Evolutionary conservation across 1,140 invertebrate genomes (phyloP), one percentile per base, ranked within the genome.

Genomic region (Dendrolimus punctatus): DNA sequence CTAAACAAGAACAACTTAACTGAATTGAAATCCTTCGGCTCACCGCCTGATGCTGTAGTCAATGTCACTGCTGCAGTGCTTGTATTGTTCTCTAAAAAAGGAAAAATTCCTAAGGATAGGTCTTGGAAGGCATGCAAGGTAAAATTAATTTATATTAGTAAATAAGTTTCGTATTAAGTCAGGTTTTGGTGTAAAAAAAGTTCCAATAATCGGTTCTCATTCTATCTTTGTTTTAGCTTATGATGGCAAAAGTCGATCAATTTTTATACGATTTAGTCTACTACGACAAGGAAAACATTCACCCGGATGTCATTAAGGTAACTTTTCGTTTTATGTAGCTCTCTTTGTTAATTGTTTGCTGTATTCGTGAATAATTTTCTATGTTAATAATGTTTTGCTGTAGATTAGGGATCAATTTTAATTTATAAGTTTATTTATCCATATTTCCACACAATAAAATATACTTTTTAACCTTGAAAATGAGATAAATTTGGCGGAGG

Each of bases 201-300:
- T 38, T 38, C 8, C 9, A 48, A 38, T 48, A 45, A 44, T n/a
- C 38, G 4, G 0, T 9, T 39, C 3, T 9, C 39, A 23, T 23
- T 23, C 23, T 23, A 38, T 45, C 36, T 51, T 53, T 45, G 40
- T 71, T 71, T 60, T 85, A 88, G 87, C 58, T 81, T 4, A 89
- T 89, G 87, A 90, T 90, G 89, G 88, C 84, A 39, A 89, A 89
- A 58, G 89, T 90, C 0, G 96, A 98, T 86, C 90, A 92, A 59
- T 99, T 99, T 82, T 83, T 99, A 38, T 90, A 94, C 62, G 91
- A 93, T 61, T 87, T 99, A 10, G 91, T 95, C 23, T 95, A 95
- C 73, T 98, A 98, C 70, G 94, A 98, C 76, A 99, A 98, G 79
- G 96, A 98, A 79, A 95, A 97, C 73, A 98, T 99, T 76, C 94